Evolutionary conservation across 2,888 invertebrate genomes (phyloP).

Genomic region (Galerucella pusilla): DNA sequence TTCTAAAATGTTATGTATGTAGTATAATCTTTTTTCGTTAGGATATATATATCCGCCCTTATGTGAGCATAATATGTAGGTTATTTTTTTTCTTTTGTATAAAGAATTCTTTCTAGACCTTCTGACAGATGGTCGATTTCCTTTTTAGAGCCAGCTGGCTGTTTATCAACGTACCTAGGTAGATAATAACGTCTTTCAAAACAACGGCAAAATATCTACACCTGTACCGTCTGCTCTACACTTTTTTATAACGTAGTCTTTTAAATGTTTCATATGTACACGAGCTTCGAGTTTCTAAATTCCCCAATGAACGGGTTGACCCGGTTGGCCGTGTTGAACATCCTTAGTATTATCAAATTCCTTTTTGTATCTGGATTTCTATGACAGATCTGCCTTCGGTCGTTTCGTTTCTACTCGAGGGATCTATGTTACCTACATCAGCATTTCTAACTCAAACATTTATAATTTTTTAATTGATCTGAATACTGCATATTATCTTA

Average conservation of each 20-base stretch:
- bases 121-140: slow-evolving; percentile 50
- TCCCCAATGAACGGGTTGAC: background rate
- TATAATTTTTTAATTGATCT: no score
- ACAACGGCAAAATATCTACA: slow-evolving; percentile 48
- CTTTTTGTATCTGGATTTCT: no score
- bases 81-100: slow-evolving; percentile 13
- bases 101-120: slow-evolving; percentile 20
- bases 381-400: no score
- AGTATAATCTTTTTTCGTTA: no score
- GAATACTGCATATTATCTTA: no score
- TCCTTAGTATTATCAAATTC: no score
- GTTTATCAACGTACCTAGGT: slow-evolving; percentile 45
- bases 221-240: slow-evolving; percentile 47
- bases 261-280: background rate
- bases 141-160: slow-evolving; percentile 52
- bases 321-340: background rate
- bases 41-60: background rate
- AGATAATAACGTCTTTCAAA: slow-evolving; percentile 53
- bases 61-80: slow-evolving; percentile 13
- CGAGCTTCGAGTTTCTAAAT: background rate
- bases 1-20: no score
- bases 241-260: slow-evolving; percentile 5
- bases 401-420: no score
- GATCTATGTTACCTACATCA: no score
- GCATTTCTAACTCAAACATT: no score